Evolutionary conservation across 2,113 vertebrate species (phyloP), one percentile per base, ranked within the genome.

Genomic region (Boulengerochromis microlepis): DNA sequence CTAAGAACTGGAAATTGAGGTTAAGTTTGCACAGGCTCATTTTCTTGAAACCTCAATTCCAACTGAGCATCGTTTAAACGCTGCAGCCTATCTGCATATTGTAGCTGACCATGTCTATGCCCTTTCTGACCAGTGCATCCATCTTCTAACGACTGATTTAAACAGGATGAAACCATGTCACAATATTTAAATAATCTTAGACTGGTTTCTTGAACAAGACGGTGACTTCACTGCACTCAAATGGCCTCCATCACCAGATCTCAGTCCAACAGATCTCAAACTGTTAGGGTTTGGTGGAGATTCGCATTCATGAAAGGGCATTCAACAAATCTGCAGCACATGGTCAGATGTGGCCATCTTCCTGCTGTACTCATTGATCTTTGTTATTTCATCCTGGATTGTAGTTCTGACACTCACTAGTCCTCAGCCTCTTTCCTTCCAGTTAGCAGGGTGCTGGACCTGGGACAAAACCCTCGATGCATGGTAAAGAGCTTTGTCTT

Each of bases 291-390:
- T 29, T 29, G 42, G 42, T 76, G 16, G 42, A 76, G 71, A 47
- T 19, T 76, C 1, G 0, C 16, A 0, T 76, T 66, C 0, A 29
- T 29, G 16, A 42, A 19, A 19, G 24, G 45, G 24, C 10, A 19
- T 0, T 0, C 24, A 18, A 50, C 6, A 76, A 1, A 76, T 31
- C 42, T 76, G 15, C 16, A 47, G 71, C 42, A 2, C 61, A 38
- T 38, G 19, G 33, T 66, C 61, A 66, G 61, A 38, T 66, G 10
- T 35, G 61, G 61, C 33, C 0, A 66, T 66, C 61, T 66, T 22
- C 19, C 61, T 22, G 1, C 18, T 66, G 61, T 4, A 38, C 61
- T 38, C 19, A 2, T 66, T 33, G 33, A 66, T 66, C 61, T 66
- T 66, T 66, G 19, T 66, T 38, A 7, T 66, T 66, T 66, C 19